Evolutionary conservation across 2,113 vertebrate species (phyloP).

Genomic region (Alouatta palliata): DNA sequence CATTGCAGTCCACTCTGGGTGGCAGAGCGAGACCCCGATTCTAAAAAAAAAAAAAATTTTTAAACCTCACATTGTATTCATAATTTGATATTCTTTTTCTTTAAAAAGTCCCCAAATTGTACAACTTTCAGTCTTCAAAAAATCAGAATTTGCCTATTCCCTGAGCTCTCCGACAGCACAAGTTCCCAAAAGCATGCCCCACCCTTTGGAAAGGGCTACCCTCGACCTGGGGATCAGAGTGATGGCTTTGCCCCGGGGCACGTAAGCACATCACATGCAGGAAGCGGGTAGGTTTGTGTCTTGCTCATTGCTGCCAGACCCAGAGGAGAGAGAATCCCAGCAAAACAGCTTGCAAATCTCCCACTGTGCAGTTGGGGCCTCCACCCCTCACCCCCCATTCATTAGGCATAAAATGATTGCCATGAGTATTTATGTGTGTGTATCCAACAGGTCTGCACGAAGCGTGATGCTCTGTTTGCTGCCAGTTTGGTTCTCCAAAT

Average conservation of each 20-base stretch:
- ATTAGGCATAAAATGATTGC: conserved; percentile 50
- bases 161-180: background rate
- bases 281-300: accelerated
- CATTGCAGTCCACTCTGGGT: too few relatives aligned
- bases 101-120: background rate
- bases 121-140: background rate
- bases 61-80: background rate
- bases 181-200: background rate
- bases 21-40: too few relatives aligned
- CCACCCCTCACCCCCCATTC: background rate
- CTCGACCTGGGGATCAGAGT: background rate
- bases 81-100: conserved; percentile 8
- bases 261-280: accelerated
- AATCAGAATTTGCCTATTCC: background rate
- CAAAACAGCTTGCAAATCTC: background rate
- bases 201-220: too few relatives aligned
- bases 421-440: conserved; percentile 32
- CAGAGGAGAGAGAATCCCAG: background rate
- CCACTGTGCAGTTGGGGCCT: background rate
- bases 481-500: conserved; percentile 39
- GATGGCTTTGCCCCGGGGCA: background rate
- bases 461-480: conserved; percentile 14
- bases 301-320: background rate
- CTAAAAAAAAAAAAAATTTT: too few relatives aligned
- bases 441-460: conserved; percentile 47